Evolutionary conservation across 2,797 vertebrate genomes (phyloP), one percentile per base, ranked within the genome.

Genomic region (Sebastes vulpes): DNA sequence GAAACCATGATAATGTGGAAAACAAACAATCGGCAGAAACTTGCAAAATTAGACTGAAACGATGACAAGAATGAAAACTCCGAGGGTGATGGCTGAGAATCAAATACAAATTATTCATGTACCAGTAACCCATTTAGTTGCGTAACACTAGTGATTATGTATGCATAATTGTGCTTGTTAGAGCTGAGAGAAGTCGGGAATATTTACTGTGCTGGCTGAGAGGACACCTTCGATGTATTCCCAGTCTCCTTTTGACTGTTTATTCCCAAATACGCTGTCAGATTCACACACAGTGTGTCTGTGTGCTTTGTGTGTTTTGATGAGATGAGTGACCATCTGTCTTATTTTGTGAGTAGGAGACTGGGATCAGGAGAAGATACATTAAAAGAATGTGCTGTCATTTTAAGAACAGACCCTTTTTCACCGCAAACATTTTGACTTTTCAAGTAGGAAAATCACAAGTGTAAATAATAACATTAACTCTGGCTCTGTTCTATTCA

Each of bases 91-190:
- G 82, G 73, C 82, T 78, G 66, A 66, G 86, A 76, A 87, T 88
- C 77, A 90, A 85, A 82, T 77, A 84, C 86, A 91, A 93, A 95
- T 94, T 88, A 95, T 95, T 93, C 87, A 94, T 93, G 89, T 94
- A 88, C 89, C 85, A 94, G 85, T 93, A 93, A 93, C 92, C 91
- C 85, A 94, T 89, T 94, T 94, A 90, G 91, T 94, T 93, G 86
- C 73, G 35, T 93, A 95, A 94, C 89, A 78, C 72, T 72, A 81
- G 87, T 87, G 77, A 92, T 94, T 92, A 93, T 90, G 82, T 75
- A 90, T 93, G 91, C 91, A 90, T 89, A 92, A 92, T 86, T 91
- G 92, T 35, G 8, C 84, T 81, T 75, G 85, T 93, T 86, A 84
- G 89, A 79, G 81, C 81, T 75, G 80, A 85, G 81, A 88, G 57